Evolutionary conservation across 2,113 vertebrate species (phyloP), one percentile per base, ranked within the genome.

Genomic region (Pseudorectes ferrugineus): DNA sequence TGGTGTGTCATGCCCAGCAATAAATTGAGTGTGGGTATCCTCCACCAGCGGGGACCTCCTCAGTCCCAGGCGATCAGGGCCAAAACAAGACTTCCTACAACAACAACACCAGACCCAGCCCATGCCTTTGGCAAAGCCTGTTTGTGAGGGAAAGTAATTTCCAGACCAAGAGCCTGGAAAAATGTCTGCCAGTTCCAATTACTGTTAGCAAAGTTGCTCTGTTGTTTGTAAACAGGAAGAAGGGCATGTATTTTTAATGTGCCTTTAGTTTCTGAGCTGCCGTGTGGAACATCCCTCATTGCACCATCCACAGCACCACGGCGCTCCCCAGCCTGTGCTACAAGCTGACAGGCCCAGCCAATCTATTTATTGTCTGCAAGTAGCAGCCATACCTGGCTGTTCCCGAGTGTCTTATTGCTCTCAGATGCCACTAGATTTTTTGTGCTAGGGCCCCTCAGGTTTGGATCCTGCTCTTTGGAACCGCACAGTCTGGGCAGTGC

Each of bases 81-180:
- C 43, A 33, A 33, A 66, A 36, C 9, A 57, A 29, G 13, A 52
- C n/a, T 62, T 77, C 59, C 51, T 35, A 35, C 22, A 58, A 6
- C 43, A 1, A 3, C 1, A 0, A 0, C 1, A 1, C 9, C 58
- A 42, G 59, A 46, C 21, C 59, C 51, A 71, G 35, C 21, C 57
- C 51, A 24, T 71, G 89, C 46, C 68, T 84, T 52, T 70, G 54
- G 58, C 68, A 35, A 77, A 35, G 19, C 2, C 5, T 66, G n/a
- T 58, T 42, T 16, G 36, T 38, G 45, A 92, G n/a, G n/a, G 55
- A 58, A 66, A 54, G 42, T 20, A 46, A 62, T 86, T 89, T 80
- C 55, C 4, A 0, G 55, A 55, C 45, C 63, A 79, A 78, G 72
- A 76, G 23, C 70, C 40, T 85, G 76, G 87, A 72, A 91, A 93